Percentiles rank a stretch among this genome's conserved stretches.
Conservation (phyloP, 2,113 vertebrate genomes). For the Silurus glanis region DNA sequence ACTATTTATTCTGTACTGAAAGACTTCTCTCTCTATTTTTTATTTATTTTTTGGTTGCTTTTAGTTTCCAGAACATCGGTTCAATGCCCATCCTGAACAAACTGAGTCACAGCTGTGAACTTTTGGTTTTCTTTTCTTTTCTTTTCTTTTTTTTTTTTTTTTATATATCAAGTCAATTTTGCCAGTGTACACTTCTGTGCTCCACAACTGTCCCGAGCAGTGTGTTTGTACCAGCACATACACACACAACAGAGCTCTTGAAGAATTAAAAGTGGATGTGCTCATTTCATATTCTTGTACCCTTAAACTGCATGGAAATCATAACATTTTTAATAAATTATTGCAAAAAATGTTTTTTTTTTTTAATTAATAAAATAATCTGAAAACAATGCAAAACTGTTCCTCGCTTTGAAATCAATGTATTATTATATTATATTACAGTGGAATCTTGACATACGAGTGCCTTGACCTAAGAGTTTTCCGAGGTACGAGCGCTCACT, state of each 20-base stretch:
- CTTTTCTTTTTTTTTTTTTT: slow-evolving; percentile 81
- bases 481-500: too few relatives aligned
- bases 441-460: too few relatives aligned
- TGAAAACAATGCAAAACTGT: too few relatives aligned
- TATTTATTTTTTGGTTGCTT: slow-evolving; percentile 55
- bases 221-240: slow-evolving; percentile 65
- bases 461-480: too few relatives aligned
- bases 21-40: slow-evolving; percentile 30
- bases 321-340: slow-evolving; percentile 86
- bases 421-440: too few relatives aligned
- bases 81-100: slow-evolving; percentile 61
- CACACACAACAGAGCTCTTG: slow-evolving; percentile 45
- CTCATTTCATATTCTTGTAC: slow-evolving; percentile 83
- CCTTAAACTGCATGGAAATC: slow-evolving; percentile 85
- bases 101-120: slow-evolving; percentile 66
- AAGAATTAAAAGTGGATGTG: slow-evolving; percentile 81
- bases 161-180: slow-evolving; percentile 76
- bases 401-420: too few relatives aligned
- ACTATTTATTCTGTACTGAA: slow-evolving; percentile 61
- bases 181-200: slow-evolving; percentile 79
- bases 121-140: slow-evolving; percentile 81
- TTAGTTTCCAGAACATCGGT: slow-evolving; percentile 72
- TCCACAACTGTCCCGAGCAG: slow-evolving; percentile 79
- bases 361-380: slow-evolving; percentile 79
- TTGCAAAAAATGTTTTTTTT: slow-evolving; percentile 86